phyloP scores from a whole-genome alignment of 2,797 vertebrate species.

The Micropoecilia bifurca region DNA sequence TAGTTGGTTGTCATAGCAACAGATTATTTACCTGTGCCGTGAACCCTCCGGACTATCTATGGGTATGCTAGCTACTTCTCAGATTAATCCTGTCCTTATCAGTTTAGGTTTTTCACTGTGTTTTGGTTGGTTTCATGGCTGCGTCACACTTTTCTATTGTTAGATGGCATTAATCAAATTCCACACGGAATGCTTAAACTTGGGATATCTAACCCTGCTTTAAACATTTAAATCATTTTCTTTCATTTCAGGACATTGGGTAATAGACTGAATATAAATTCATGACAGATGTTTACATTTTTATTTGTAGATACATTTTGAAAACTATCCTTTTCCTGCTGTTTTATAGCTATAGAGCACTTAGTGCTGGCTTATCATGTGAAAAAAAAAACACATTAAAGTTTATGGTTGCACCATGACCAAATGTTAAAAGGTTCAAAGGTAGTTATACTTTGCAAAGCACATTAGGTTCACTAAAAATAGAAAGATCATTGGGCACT shows the following conservation, averaged over 20 bases:
- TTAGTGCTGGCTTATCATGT: background rate
- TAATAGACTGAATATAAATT: background rate
- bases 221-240: background rate
- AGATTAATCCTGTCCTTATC: background rate
- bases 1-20: background rate
- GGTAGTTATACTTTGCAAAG: background rate
- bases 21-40: background rate
- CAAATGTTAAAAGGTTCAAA: background rate
- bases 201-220: background rate
- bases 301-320: background rate
- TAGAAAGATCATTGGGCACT: slow-evolving; percentile 37
- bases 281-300: background rate
- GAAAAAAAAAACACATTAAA: background rate
- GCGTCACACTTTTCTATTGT: background rate
- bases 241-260: background rate
- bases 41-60: background rate
- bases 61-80: background rate
- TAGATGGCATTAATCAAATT: background rate
- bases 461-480: slow-evolving; percentile 36
- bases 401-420: background rate
- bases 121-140: background rate
- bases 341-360: background rate
- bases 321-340: background rate
- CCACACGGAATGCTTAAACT: background rate
- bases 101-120: background rate